Evolutionary conservation across 2,797 vertebrate species (phyloP), one percentile per base, ranked within the genome.

Genomic region (Ataeniobius toweri): DNA sequence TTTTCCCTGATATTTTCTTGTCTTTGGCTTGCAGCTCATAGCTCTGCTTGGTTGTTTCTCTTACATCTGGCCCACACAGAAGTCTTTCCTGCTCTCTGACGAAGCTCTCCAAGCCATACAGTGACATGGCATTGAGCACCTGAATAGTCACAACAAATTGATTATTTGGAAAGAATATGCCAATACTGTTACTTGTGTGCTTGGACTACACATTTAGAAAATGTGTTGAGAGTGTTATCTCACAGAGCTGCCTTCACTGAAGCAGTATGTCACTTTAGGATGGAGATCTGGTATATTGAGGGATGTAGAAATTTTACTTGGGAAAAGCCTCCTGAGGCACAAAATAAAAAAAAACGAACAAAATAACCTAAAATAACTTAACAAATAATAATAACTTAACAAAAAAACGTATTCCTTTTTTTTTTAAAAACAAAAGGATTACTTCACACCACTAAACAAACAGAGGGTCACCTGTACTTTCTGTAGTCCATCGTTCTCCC

Each of bases 261-360:
- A 86, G 56, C 95, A 95, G 86, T 99, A 99, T 0, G 95, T 82
- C 31, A 98, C 94, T 93, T 95, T 97, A 77, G 96, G 96, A 0
- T 97, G 97, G 0, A 94, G 77, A 67, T 97, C 97, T 3, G 94
- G 89, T 13, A 89, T 92, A 10, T 88, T 96, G 81, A 98, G 94
- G 59, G 96, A 91, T 0, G 97, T 96, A 36, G 96, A 93, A 3
- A 97, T 95, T 94, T 97, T 98, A 87, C 96, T 97, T 79, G 96
- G 96, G 82, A 99, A 98, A 71, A 98, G 91, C 76, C 96, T 96
- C 92, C 97, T 97, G 81, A 81, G 83, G 77, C n/a, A 79, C 10
- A 41, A 79, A 80, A 82, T 0, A 78, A 75, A 65, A 24, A 83
- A 81, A 28, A 83, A 28, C 41, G 56, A 63, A 68, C 3, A 70